Base-by-base conservation (phyloP, 2,797 vertebrate species). In the Artibeus lituratus region DNA sequence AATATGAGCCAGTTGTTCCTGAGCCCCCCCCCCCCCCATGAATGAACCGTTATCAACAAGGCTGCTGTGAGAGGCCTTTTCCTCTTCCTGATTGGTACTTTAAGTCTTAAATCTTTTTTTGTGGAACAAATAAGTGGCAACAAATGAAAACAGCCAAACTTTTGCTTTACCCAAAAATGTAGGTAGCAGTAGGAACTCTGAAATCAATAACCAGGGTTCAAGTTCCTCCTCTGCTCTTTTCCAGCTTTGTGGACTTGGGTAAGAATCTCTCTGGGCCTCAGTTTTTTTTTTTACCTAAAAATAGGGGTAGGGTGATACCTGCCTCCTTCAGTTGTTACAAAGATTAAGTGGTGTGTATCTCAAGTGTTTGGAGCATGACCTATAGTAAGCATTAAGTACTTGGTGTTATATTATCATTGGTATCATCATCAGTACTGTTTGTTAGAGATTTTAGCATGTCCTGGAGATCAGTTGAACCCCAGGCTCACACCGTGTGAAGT, bases 371-470 rank as follows among this genome's bases (percentile, higher is more conserved):
- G 32, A 82, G 14, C 47, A 19, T 65, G 80, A 49, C 8, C 7
- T 7, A 39, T 3, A 76, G 51, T 26, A 72, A 90, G 3, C 29
- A 80, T 16, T 84, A 88, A 92, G 29, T 39, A 39, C 24, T 32
- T 82, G 53, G 47, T 78, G 16, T 49, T 51, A 7, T 88, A 82
- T 94, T 84, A 62, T 91, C 94, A 85, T 96, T 86, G 62, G 97
- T 95, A 82, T 96, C 90, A 96, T 97, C 92, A 81, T 94, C 96
- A 91, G 96, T 91, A 87, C 97, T 85, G 92, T 94, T 7, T 80
- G 97, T 24, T 47, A 42, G 70, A 74, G 21, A 85, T 84, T 92
- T 97, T 90, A 96, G 85, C 94, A 86, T 96, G 84, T 94, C 74
- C 88, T 96, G 91, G 70, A 91, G 85, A 96, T 96, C 35, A 53